Conservation (phyloP, 2,888 invertebrate species). For the Dermolepida albohirtum region DNA sequence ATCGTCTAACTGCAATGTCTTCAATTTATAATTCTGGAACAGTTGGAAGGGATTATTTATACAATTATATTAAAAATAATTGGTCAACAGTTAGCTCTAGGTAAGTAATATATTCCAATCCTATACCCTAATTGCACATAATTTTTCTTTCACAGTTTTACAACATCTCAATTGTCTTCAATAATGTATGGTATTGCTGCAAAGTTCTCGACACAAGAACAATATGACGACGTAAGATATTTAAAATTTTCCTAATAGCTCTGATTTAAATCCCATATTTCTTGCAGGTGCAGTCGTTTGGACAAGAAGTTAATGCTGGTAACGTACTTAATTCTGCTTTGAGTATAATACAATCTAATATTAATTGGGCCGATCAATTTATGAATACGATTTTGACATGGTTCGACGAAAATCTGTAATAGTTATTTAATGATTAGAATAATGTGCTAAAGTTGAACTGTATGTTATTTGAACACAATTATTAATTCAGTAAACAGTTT, state of each 20-base stretch:
- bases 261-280: neutral
- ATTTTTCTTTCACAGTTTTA: constrained; percentile 6
- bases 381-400: constrained; percentile 27
- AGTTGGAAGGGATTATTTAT: constrained; percentile 28
- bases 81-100: constrained; percentile 11
- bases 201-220: constrained; percentile 41
- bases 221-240: constrained; percentile 40
- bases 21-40: constrained; percentile 33
- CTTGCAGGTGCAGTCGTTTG: constrained; percentile 33
- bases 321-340: constrained; percentile 9
- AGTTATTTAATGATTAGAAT: no score
- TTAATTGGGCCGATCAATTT: constrained; percentile 26
- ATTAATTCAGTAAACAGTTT: no score
- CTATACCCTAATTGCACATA: neutral
- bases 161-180: constrained; percentile 13
- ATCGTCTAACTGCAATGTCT: constrained; percentile 10
- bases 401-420: constrained; percentile 14
- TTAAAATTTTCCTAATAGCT: neutral
- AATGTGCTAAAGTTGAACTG: no score
- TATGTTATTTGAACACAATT: no score
- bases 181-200: constrained; percentile 37
- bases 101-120: constrained; percentile 6
- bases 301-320: neutral
- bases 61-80: constrained; percentile 34
- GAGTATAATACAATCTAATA: constrained; percentile 15